Percentiles rank a stretch among this genome's conserved stretches.
Evolutionary conservation across 2,113 vertebrate genomes (phyloP).

Genomic region (Trichechus manatus): DNA sequence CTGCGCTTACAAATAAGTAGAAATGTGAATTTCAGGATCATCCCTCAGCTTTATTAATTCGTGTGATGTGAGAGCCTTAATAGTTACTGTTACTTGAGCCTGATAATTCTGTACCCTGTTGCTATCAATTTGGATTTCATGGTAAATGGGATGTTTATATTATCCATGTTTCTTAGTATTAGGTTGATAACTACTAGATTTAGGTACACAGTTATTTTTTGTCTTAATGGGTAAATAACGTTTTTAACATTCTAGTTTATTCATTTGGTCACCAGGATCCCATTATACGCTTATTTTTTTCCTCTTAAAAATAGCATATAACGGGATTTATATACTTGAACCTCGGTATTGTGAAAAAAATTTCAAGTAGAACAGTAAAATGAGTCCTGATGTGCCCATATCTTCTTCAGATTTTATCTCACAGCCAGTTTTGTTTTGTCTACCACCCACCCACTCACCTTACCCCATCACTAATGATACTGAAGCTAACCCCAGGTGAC

Average conservation of each 20-base stretch:
- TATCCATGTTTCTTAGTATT: slow-evolving; percentile 33
- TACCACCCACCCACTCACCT: background rate
- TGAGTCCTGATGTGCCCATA: background rate
- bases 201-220: background rate
- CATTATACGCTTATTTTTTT: background rate
- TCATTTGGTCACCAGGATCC: slow-evolving; percentile 3
- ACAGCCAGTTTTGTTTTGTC: background rate
- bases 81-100: background rate
- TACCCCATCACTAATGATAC: background rate
- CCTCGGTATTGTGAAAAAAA: slow-evolving; percentile 37
- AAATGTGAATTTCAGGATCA: background rate
- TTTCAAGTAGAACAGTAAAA: background rate
- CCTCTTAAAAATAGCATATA: background rate
- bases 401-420: background rate
- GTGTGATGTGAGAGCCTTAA: background rate
- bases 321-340: slow-evolving; percentile 48
- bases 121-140: background rate
- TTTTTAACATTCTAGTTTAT: slow-evolving; percentile 30
- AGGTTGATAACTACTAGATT: background rate
- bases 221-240: background rate
- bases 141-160: background rate
- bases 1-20: background rate
- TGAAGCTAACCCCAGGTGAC: background rate
- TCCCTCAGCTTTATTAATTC: background rate
- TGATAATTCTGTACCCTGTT: background rate